A percentile compares a stretch with the other conserved stretches of the same genome.
phyloP scores from a whole-genome alignment of 2,888 invertebrate species.

The Sinodicranocentrus sp. region DNA sequence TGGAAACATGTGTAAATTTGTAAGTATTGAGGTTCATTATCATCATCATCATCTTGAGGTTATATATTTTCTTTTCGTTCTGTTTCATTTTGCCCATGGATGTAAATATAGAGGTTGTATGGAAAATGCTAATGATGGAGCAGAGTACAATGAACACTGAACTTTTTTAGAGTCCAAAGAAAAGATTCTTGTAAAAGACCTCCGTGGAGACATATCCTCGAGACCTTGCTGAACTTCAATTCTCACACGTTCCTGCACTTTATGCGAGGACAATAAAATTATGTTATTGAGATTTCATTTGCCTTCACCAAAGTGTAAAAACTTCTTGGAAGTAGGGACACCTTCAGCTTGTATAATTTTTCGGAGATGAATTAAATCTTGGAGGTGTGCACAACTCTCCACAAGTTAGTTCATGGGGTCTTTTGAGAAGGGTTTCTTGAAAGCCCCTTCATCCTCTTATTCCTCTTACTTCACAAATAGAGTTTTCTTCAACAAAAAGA shows the following conservation, averaged over 20 bases:
- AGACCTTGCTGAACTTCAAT: neutral
- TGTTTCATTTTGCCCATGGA: too few relatives aligned
- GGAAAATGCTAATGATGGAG: conserved; percentile 9
- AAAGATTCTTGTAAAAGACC: neutral
- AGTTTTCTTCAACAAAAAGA: too few relatives aligned
- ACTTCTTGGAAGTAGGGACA: conserved; percentile 4
- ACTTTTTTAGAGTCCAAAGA: neutral
- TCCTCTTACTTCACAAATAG: too few relatives aligned
- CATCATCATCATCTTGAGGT: too few relatives aligned
- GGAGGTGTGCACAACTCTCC: too few relatives aligned
- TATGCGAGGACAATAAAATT: conserved; percentile 2
- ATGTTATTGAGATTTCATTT: conserved; percentile 23
- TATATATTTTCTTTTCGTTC: too few relatives aligned
- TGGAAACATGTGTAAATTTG: too few relatives aligned
- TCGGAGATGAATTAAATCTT: too few relatives aligned
- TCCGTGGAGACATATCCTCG: neutral
- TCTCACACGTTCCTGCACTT: neutral
- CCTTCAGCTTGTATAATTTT: too few relatives aligned
- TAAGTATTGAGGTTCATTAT: too few relatives aligned
- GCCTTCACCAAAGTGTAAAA: conserved; percentile 10
- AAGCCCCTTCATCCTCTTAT: too few relatives aligned
- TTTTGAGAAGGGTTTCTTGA: neutral
- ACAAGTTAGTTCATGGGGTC: neutral
- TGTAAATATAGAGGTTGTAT: too few relatives aligned
- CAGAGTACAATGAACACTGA: neutral